phyloP scores from a whole-genome alignment of 2,113 vertebrate genomes.

The Ascaphus truei region DNA sequence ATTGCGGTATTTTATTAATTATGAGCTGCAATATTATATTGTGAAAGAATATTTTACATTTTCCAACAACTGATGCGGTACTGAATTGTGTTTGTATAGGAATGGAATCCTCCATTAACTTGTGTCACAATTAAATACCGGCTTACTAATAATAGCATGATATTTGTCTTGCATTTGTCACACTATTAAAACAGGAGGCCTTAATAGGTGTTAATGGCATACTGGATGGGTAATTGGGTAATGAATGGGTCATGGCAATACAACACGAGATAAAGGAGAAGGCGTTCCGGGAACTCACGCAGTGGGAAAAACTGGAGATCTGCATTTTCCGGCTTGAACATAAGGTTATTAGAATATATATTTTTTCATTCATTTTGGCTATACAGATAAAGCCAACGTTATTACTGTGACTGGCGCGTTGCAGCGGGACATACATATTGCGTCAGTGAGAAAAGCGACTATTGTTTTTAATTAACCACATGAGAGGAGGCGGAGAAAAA shows the following conservation, averaged over 20 bases:
- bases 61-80: neutral
- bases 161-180: neutral
- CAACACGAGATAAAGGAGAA: no score
- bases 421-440: no score
- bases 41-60: neutral
- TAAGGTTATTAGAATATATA: no score
- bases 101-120: neutral
- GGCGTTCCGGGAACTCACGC: no score
- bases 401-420: no score
- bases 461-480: no score
- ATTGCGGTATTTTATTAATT: neutral
- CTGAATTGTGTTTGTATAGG: neutral
- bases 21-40: neutral
- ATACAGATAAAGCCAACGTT: no score
- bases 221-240: conserved; percentile 9
- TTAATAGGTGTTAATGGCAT: neutral
- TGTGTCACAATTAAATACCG: neutral
- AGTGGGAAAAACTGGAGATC: no score
- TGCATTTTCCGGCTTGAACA: no score
- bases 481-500: no score
- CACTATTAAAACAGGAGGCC: neutral
- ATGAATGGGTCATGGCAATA: neutral
- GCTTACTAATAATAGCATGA: neutral
- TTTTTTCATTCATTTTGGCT: no score
- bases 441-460: no score